Conservation (phyloP, 2,888 invertebrate genomes). For the Phrixothrix hirtus region DNA sequence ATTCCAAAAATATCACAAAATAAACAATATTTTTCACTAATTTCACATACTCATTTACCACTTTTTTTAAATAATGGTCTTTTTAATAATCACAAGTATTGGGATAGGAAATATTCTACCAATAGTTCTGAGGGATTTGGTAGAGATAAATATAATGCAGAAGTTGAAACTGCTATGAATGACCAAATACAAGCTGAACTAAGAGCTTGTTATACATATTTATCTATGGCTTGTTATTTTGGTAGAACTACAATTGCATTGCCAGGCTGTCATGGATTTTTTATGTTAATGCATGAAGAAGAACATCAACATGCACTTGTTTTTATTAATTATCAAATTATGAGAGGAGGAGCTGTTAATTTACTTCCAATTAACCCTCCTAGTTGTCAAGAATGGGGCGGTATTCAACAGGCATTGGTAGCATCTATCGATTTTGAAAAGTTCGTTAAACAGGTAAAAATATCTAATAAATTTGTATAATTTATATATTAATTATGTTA, state of each 20-base stretch:
- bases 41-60: too few species aligned
- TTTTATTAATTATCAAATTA: conserved; percentile 56
- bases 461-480: conserved; percentile 8
- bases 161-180: conserved; percentile 60
- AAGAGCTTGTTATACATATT: conserved; percentile 63
- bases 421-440: conserved; percentile 50
- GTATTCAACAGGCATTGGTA: conserved; percentile 54
- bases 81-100: too few species aligned
- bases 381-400: conserved; percentile 51
- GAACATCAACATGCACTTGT: conserved; percentile 57
- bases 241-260: conserved; percentile 57
- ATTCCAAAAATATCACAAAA: too few species aligned
- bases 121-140: too few species aligned
- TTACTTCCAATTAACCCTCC: conserved; percentile 48
- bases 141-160: conserved; percentile 52
- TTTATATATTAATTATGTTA: conserved; percentile 25
- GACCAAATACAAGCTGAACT: conserved; percentile 63
- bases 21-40: too few species aligned
- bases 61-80: too few species aligned
- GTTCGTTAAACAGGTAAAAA: conserved; percentile 46
- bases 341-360: conserved; percentile 56
- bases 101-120: too few species aligned
- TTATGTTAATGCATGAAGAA: conserved; percentile 58
- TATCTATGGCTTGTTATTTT: conserved; percentile 63
- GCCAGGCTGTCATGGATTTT: conserved; percentile 55